Conservation (phyloP, 2,888 invertebrate genomes). For the Aphodius sticticus region DNA sequence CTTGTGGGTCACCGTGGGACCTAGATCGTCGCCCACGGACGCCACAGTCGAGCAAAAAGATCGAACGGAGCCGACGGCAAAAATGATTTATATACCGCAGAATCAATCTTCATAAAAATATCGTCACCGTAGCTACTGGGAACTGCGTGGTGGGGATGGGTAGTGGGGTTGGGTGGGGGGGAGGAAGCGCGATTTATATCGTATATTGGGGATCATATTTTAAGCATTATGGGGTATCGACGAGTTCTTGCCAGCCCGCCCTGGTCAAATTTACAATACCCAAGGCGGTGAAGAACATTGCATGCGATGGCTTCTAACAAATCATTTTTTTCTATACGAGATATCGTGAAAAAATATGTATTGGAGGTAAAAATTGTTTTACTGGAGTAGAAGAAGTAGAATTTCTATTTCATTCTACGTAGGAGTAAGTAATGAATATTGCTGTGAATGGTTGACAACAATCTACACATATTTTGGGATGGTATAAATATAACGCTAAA, state of each 20-base stretch:
- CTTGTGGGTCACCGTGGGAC: not conserved
- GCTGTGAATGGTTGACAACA: no score
- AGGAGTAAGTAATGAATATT: no score
- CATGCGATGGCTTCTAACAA: not conserved
- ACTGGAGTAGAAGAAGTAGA: no score
- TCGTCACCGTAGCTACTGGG: not conserved
- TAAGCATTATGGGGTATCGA: slow-evolving; percentile 4
- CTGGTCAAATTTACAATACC: slow-evolving; percentile 4
- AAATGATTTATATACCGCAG: not conserved
- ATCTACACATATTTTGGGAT: no score
- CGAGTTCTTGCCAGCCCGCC: not conserved
- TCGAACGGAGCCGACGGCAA: not conserved
- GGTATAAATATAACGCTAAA: no score
- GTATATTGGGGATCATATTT: not conserved
- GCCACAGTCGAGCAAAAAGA: not conserved
- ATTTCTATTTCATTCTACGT: no score
- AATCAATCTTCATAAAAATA: slow-evolving; percentile 4
- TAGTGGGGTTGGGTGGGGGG: not conserved
- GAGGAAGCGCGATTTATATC: not conserved
- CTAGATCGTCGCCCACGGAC: not conserved
- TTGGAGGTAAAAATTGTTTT: no score
- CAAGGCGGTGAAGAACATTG: not conserved
- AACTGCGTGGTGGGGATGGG: not conserved
- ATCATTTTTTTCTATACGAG: not conserved
- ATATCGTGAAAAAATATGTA: no score